Percentiles rank a stretch among this genome's conserved stretches.
phyloP scores from a whole-genome alignment of 2,113 vertebrate species.

The Agelaius phoeniceus region DNA sequence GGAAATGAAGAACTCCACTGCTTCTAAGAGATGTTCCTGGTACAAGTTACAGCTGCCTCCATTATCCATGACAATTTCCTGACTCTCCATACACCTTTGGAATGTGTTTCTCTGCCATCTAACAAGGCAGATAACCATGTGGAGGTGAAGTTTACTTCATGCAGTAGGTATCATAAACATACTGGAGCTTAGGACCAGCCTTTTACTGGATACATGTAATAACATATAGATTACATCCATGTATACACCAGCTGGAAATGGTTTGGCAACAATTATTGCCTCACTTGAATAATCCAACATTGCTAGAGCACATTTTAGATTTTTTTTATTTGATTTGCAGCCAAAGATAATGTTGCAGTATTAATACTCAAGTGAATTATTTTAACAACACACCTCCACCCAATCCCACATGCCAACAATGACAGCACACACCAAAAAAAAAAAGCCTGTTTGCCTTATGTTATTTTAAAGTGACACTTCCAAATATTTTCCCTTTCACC shows the following conservation, averaged over 20 bases:
- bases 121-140: not conserved
- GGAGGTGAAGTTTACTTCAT: not conserved
- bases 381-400: conserved; percentile 46
- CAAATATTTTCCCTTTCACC: not conserved
- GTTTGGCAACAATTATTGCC: not conserved
- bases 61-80: not conserved
- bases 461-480: conserved; percentile 12
- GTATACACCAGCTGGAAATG: not conserved
- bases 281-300: not conserved
- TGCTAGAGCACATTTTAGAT: conserved; percentile 1
- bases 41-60: not conserved
- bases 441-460: not conserved
- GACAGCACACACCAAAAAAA: not conserved
- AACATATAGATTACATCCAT: not conserved
- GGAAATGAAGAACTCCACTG: not conserved
- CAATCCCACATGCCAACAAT: conserved; percentile 8
- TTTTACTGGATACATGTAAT: not conserved
- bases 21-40: not conserved
- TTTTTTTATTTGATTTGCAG: conserved; percentile 2
- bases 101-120: not conserved
- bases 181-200: not conserved
- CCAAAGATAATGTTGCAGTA: conserved; percentile 19
- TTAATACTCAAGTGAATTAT: conserved; percentile 33
- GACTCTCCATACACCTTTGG: not conserved
- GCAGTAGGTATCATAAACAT: not conserved